Conservation (phyloP, 1,140 invertebrate genomes). For the Pseudomyrmex gracilis region DNA sequence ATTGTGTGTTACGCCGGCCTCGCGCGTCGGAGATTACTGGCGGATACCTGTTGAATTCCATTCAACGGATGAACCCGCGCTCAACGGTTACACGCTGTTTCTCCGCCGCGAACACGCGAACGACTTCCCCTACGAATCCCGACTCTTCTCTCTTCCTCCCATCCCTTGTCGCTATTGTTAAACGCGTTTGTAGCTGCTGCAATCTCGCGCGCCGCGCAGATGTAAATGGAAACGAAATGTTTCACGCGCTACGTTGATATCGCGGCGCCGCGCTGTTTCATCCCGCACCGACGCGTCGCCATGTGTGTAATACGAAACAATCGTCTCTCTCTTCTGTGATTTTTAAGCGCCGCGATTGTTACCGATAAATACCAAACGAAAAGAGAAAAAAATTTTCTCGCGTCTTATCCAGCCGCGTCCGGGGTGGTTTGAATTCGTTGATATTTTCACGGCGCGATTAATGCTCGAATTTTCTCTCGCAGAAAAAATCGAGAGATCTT, state of each 20-base stretch:
- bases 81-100: slow-evolving; percentile 41
- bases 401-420: no score
- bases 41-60: slow-evolving; percentile 56
- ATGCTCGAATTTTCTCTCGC: no score
- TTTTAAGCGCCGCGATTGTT: no score
- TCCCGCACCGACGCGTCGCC: slow-evolving; percentile 1
- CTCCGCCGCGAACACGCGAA: neutral
- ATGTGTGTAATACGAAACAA: no score
- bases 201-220: slow-evolving; percentile 1
- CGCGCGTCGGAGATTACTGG: slow-evolving; percentile 27
- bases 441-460: no score
- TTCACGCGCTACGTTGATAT: no score
- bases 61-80: slow-evolving; percentile 18
- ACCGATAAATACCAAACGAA: no score
- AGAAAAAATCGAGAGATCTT: no score
- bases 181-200: slow-evolving; percentile 5
- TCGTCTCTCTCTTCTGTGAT: no score
- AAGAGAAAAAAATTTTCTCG: no score
- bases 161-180: slow-evolving; percentile 28
- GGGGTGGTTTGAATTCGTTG: no score
- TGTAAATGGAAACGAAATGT: slow-evolving; percentile 32
- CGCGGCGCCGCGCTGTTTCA: slow-evolving; percentile 1
- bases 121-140: neutral
- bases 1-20: slow-evolving; percentile 29
- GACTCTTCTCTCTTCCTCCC: no score